These are phyloP conservation scores for Lamprotornis superbus DNA, from an alignment of 2,113 vertebrate species.

Conservation along the genomic window DNA sequence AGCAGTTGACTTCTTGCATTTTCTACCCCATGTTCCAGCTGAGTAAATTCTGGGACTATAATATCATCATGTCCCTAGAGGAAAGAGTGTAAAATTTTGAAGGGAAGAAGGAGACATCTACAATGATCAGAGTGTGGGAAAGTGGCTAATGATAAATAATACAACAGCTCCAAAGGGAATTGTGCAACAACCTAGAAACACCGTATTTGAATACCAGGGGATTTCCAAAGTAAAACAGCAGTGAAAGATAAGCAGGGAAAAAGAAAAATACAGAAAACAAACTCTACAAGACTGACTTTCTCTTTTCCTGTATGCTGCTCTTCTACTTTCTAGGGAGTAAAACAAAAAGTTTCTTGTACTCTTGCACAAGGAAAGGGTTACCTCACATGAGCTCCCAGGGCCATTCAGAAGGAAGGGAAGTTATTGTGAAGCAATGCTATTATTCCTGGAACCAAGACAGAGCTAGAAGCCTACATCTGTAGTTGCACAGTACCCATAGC, in stretches of 20 bases:
- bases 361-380: background rate
- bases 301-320: background rate
- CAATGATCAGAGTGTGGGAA: slow-evolving; percentile 36
- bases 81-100: slow-evolving; percentile 10
- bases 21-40: background rate
- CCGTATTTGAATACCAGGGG: background rate
- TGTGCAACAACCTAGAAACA: slow-evolving; percentile 45
- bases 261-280: background rate
- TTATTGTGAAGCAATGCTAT: background rate
- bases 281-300: background rate
- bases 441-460: background rate
- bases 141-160: slow-evolving; percentile 1
- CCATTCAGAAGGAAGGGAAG: background rate
- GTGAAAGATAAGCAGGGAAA: background rate
- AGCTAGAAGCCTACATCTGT: background rate
- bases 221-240: slow-evolving; percentile 31
- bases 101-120: background rate
- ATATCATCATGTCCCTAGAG: background rate
- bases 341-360: background rate
- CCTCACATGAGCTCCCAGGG: background rate
- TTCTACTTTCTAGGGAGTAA: background rate
- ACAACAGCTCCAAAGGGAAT: slow-evolving; percentile 36
- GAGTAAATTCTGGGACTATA: background rate
- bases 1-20: background rate
- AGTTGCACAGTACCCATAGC: background rate